Conservation (phyloP, 2,797 vertebrate species). For the Tenualosa thibaudeaui region DNA sequence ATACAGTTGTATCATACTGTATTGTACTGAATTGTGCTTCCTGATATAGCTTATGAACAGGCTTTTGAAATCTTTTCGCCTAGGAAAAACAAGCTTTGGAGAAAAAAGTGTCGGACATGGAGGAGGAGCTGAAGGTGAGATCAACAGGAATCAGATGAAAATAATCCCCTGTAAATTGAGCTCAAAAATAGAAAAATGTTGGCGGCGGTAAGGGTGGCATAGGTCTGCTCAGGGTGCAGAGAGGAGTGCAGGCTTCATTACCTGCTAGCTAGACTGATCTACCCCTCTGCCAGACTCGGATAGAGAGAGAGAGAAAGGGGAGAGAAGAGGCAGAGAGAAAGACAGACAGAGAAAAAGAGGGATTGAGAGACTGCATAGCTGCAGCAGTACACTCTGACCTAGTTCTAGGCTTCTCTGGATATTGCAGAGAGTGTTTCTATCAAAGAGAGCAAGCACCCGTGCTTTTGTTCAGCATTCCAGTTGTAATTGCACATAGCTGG, state of each 20-base stretch:
- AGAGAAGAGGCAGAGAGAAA: background rate
- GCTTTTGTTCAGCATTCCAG: slow-evolving; percentile 73
- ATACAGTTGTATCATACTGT: background rate
- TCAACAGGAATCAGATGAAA: slow-evolving; percentile 21
- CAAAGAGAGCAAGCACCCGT: slow-evolving; percentile 61
- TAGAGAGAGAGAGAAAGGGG: background rate
- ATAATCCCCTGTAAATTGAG: slow-evolving; percentile 12
- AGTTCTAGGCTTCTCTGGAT: slow-evolving; percentile 60
- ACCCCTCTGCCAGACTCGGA: slow-evolving; percentile 58
- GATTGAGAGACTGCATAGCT: slow-evolving; percentile 49
- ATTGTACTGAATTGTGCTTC: background rate
- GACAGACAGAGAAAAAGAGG: background rate
- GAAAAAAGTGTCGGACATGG: slow-evolving; percentile 94
- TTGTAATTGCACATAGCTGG: slow-evolving; percentile 56
- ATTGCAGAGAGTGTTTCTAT: slow-evolving; percentile 57
- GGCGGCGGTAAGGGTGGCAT: background rate
- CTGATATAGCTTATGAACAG: slow-evolving; percentile 2
- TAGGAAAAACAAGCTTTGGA: slow-evolving; percentile 93
- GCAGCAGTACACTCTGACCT: slow-evolving; percentile 67
- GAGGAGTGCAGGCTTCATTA: slow-evolving; percentile 44
- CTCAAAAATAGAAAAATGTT: background rate
- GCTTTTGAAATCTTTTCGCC: slow-evolving; percentile 33
- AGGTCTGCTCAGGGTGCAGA: slow-evolving; percentile 26
- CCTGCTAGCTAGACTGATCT: slow-evolving; percentile 56
- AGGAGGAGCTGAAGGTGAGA: slow-evolving; percentile 95